Base-by-base conservation (phyloP, 2,113 vertebrate species). In the Ornithorhynchus anatinus region DNA sequence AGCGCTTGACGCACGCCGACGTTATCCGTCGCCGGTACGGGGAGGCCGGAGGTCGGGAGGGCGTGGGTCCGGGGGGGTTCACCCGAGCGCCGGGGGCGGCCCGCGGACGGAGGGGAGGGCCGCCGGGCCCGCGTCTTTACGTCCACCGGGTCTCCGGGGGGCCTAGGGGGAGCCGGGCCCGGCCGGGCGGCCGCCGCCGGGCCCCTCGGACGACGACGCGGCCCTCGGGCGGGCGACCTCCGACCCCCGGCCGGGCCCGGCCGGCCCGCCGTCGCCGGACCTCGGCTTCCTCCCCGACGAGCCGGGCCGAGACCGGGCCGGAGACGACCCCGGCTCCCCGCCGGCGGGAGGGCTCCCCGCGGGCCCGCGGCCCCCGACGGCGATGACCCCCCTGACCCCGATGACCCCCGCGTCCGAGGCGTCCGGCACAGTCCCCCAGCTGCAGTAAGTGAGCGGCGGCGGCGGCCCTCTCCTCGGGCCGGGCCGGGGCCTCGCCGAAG, bases 281-380 rank as follows among this genome's bases (percentile, higher is more conserved):
- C 94, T 99, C 76, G 97, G 96, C 85, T 97, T 98, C 79, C 91
- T 98, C 31, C 95, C 95, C 10, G 97, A 99, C 81, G 95, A 97
- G 7, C 75, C 98, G 5, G 77, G 79, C 19, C 86, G 61, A 82
- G 77, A 88, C 20, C 72, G 83, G 37, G 40, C 32, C n/a, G n/a
- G n/a, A n/a, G n/a, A n/a, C n/a, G n/a, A n/a, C n/a, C n/a, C n/a
- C n/a, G n/a, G n/a, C n/a, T n/a, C n/a, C n/a, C n/a, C n/a, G n/a
- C n/a, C 6, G 11, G 1, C 43, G 20, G 72, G 69, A 23, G 59
- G 50, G 6, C n/a, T n/a, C n/a, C n/a, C n/a, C 50, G 51, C 40
- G 88, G 85, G 54, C 69, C 23, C 64, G 25, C 72, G 86, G 40
- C 86, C 95, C 15, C 91, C 97, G 93, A 94, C 91, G 3, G 91